A percentile compares a stretch with the other conserved stretches of the same genome.
phyloP scores from a whole-genome alignment of 2,888 invertebrate genomes.

The Teleogryllus oceanicus region DNA sequence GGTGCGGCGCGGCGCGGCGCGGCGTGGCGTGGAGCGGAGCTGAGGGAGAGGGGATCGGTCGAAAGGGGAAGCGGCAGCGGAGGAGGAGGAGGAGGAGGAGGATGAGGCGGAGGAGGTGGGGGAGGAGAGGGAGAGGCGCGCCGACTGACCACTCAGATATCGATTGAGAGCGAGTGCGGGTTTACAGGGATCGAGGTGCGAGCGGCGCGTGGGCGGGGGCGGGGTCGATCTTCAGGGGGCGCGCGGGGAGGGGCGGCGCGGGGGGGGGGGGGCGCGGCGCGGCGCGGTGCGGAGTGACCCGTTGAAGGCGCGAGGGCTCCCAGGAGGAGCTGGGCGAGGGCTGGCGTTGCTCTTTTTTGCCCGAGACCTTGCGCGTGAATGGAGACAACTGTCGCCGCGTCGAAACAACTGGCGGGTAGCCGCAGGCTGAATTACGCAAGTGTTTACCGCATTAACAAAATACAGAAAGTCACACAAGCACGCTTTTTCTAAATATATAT shows the following conservation, averaged over 20 bases:
- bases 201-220: background rate
- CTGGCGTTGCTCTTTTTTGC: too few relatives aligned
- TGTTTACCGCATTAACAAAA: too few relatives aligned
- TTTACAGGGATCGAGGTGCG: background rate
- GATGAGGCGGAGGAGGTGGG: background rate
- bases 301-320: background rate
- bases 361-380: too few relatives aligned
- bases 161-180: background rate
- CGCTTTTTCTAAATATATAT: too few relatives aligned
- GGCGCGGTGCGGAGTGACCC: background rate
- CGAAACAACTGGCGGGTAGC: too few relatives aligned
- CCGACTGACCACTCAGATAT: conserved; percentile 18
- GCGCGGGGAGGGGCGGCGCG: background rate
- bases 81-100: background rate
- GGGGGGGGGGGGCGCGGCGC: background rate
- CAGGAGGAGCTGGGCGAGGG: too few relatives aligned
- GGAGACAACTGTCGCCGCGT: too few relatives aligned
- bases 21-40: background rate
- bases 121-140: background rate
- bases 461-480: too few relatives aligned
- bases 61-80: background rate
- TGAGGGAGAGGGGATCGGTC: background rate
- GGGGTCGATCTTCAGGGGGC: background rate
- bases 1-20: background rate
- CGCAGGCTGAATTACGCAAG: too few relatives aligned